Evolutionary conservation across 2,888 invertebrate species (phyloP), one percentile per base, ranked within the genome.

Genomic region (Euclidia mi): DNA sequence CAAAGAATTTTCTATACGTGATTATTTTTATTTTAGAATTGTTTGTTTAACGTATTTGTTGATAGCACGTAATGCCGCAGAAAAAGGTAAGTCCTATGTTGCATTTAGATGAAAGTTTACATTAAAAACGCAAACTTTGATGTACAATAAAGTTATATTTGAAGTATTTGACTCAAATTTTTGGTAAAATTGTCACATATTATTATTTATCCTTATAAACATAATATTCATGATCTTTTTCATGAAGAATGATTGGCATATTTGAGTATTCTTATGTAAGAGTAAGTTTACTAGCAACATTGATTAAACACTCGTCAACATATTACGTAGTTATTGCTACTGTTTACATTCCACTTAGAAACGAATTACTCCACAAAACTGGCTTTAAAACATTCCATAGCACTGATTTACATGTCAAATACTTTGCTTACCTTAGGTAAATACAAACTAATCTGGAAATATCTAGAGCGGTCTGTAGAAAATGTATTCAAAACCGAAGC

Each of bases 51-150:
- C 58, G 64, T 59, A 55, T 64, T 63, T 34, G 45, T 47, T 32
- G 38, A 38, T 55, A 42, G 14, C 41, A 35, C 40, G 32, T 25
- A 55, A 55, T 94, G 94, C 87, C 92, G 18, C 92, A 92, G 3
- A 94, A 93, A 71, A 93, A 91, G 92, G 94, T 93, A 87, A 78
- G 90, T 65, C n/a, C 4, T 34, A 11, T 34, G 2, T 41, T 35
- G 31, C 15, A 18, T 18, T 15, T 31, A 12, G 10, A 40, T 32
- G 7, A 11, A 0, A 20, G 25, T 10, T 4, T 7, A 28, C 1
- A 2, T 37, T 37, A 14, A 9, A 10, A 17, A 7, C 6, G 17
- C 37, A 37, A 6, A 6, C 1, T 12, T 25, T 25, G 2, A 25
- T 25, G 7, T 25, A 6, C 20, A 25, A 25, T 7, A 25, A 25